Evolutionary conservation across 2,113 vertebrate species (phyloP).

Genomic region (Colinus virginianus): DNA sequence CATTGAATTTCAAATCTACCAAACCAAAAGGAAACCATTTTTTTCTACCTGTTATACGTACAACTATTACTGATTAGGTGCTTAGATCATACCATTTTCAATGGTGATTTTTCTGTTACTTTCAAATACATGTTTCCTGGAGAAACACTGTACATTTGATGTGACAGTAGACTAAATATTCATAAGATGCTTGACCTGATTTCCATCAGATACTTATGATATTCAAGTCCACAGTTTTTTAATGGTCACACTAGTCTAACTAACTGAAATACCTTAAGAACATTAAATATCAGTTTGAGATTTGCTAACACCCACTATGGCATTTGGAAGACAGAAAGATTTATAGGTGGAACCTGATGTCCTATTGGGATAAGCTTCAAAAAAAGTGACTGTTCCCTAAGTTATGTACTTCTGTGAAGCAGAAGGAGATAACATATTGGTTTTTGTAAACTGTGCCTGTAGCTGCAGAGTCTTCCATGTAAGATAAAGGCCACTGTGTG

Average conservation of each 20-base stretch:
- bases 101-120: background rate
- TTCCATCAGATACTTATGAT: background rate
- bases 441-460: background rate
- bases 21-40: background rate
- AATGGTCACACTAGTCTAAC: background rate
- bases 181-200: background rate
- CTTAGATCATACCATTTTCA: background rate
- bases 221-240: background rate
- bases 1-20: background rate
- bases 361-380: background rate
- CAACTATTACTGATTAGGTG: background rate
- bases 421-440: background rate
- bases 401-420: background rate
- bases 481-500: background rate
- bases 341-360: background rate
- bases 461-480: background rate
- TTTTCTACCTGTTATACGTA: background rate
- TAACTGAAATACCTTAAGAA: background rate
- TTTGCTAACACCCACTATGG: background rate
- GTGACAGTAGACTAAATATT: background rate
- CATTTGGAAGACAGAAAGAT: background rate
- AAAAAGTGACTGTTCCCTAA: background rate
- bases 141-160: background rate
- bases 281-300: background rate
- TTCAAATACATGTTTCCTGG: background rate